Evolutionary conservation across 2,797 vertebrate species (phyloP).

Genomic region (Phyllotis vaccarum): DNA sequence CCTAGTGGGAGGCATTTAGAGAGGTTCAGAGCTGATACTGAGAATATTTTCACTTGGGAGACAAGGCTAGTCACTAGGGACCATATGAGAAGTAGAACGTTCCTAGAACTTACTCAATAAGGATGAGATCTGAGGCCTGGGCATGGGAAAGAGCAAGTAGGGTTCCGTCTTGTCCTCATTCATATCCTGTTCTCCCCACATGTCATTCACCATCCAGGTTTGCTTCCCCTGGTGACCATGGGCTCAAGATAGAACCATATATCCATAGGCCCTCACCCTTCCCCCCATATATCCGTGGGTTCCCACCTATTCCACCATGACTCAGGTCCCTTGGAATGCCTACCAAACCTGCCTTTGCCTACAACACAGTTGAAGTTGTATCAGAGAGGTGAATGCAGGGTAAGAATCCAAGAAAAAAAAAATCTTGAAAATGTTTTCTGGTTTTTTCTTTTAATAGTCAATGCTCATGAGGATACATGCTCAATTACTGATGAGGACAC

Average conservation of each 20-base stretch:
- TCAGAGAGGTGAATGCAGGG: background rate
- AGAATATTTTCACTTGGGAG: conserved; percentile 22
- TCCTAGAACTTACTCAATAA: too few species aligned
- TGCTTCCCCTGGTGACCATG: background rate
- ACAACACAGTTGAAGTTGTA: background rate
- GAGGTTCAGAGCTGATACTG: background rate
- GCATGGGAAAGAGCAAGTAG: background rate
- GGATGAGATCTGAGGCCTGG: background rate
- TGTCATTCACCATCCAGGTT: background rate
- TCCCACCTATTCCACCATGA: background rate
- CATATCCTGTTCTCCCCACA: background rate
- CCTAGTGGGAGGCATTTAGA: background rate
- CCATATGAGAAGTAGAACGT: background rate
- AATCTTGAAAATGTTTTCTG: conserved; percentile 13
- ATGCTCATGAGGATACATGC: background rate
- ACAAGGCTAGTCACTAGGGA: background rate
- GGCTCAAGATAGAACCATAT: background rate
- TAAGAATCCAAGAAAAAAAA: background rate
- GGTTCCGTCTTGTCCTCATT: background rate
- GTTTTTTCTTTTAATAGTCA: background rate
- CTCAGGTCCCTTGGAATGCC: background rate
- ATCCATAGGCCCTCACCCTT: background rate
- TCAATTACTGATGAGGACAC: background rate
- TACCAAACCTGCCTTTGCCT: background rate
- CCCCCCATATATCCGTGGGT: background rate